These are phyloP conservation scores for Calonectris borealis DNA, from an alignment of 2,113 vertebrate genomes.

Conservation along the genomic window DNA sequence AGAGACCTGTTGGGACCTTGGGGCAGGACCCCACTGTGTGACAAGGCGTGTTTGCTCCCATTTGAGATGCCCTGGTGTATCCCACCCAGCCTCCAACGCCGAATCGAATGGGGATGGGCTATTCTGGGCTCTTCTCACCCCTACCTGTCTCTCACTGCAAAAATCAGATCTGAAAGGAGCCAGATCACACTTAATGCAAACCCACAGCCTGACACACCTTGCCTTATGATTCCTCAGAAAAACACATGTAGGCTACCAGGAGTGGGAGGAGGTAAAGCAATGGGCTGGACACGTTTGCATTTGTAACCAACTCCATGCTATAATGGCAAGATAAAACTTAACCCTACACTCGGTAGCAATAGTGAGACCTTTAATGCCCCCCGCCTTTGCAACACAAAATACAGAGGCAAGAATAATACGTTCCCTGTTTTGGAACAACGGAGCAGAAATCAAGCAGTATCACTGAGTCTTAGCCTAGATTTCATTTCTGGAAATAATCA, in stretches of 20 bases:
- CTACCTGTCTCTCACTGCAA: neutral
- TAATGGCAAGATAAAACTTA: neutral
- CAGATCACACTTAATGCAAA: neutral
- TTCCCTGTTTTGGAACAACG: neutral
- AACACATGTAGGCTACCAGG: neutral
- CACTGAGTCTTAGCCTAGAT: neutral
- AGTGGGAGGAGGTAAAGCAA: neutral
- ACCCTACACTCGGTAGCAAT: neutral
- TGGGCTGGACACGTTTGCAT: neutral
- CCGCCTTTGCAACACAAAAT: neutral
- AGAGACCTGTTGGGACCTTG: neutral
- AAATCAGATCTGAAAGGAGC: neutral
- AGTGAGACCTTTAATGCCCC: neutral
- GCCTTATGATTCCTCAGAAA: neutral
- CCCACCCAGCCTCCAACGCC: neutral
- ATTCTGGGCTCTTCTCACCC: neutral
- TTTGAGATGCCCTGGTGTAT: neutral
- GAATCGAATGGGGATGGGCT: accelerated
- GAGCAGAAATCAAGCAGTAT: neutral
- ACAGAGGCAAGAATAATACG: neutral
- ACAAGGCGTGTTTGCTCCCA: accelerated
- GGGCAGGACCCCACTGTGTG: neutral
- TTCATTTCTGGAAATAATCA: neutral
- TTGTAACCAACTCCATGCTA: neutral
- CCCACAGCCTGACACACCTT: neutral